Evolutionary conservation across 2,888 invertebrate species (phyloP).

Genomic region (Cephus runcator): DNA sequence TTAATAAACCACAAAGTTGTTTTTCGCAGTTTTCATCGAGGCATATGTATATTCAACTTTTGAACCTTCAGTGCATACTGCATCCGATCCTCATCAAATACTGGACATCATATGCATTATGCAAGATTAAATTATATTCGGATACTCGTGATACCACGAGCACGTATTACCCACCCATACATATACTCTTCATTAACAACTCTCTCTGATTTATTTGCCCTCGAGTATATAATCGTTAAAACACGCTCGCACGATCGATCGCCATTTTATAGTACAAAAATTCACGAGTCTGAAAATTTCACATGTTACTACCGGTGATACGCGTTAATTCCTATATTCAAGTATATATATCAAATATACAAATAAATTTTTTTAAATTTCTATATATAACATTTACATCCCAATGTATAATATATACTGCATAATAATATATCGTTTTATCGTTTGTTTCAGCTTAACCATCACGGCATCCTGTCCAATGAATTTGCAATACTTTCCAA

Average conservation of each 20-base stretch:
- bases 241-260: not conserved
- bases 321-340: not conserved
- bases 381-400: not conserved
- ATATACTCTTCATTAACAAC: not conserved
- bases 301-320: not conserved
- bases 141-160: not conserved
- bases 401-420: not conserved
- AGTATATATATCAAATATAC: not conserved
- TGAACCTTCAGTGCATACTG: not conserved
- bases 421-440: not conserved
- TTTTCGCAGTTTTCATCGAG: not conserved
- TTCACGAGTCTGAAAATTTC: not conserved
- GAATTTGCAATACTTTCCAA: conserved; percentile 96
- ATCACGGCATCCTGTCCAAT: conserved; percentile 96
- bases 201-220: not conserved
- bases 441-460: conserved; percentile 78
- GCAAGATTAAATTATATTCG: not conserved
- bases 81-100: not conserved
- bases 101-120: not conserved
- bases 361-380: not conserved
- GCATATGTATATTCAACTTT: not conserved
- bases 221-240: not conserved
- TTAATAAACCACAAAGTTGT: not conserved
- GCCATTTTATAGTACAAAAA: not conserved
- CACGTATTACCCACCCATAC: not conserved